Evolutionary conservation across 2,113 vertebrate genomes (phyloP).

Genomic region (Gopherus flavomarginatus): DNA sequence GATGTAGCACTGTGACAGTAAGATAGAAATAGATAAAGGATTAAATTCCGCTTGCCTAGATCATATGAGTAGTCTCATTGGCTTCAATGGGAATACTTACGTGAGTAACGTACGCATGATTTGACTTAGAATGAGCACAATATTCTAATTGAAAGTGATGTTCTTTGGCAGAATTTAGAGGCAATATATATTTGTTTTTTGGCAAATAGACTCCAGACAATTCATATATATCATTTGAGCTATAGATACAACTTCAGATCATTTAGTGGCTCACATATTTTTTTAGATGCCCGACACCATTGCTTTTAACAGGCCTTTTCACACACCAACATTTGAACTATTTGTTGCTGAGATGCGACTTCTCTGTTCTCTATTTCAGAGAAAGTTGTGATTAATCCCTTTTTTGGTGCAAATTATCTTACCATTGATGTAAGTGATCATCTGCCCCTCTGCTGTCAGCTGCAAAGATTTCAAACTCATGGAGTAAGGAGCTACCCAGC

Average conservation of each 20-base stretch:
- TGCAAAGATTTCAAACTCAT: not conserved
- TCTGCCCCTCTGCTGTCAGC: no score
- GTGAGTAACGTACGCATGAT: not conserved
- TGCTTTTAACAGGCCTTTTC: not conserved
- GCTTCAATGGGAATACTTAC: not conserved
- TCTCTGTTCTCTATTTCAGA: not conserved
- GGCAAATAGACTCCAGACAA: not conserved
- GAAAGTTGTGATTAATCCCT: not conserved
- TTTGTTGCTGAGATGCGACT: not conserved
- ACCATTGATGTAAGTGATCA: not conserved
- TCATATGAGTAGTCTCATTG: not conserved
- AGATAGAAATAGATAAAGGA: not conserved
- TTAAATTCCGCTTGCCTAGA: not conserved
- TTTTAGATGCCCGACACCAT: not conserved
- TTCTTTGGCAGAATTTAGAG: not conserved
- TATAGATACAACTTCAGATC: not conserved
- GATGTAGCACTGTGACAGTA: not conserved
- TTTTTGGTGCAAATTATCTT: not conserved
- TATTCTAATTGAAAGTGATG: not conserved
- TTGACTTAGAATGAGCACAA: not conserved
- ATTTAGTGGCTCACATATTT: not conserved
- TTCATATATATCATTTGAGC: not conserved
- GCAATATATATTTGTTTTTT: not conserved
- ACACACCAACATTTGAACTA: not conserved
- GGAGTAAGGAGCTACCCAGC: not conserved